These are phyloP conservation scores for Osmerus eperlanus DNA, from an alignment of 2,113 vertebrate genomes.

Conservation along the genomic window DNA sequence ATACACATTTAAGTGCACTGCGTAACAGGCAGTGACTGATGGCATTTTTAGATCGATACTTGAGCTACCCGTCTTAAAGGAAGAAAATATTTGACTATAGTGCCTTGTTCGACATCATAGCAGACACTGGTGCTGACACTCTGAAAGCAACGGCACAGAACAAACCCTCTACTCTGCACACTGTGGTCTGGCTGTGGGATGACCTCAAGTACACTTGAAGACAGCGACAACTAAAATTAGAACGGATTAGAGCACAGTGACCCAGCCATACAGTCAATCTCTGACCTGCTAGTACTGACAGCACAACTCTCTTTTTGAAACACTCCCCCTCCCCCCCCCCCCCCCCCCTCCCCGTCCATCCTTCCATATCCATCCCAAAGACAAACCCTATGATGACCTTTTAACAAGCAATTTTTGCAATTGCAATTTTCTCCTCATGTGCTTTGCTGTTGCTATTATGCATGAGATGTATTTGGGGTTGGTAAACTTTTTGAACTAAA, in stretches of 20 bases:
- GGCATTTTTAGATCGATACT: no score
- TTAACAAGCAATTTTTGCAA: no score
- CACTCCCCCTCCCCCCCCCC: background rate
- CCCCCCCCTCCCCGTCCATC: slow-evolving; percentile 26
- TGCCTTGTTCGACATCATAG: no score
- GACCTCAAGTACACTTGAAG: slow-evolving; percentile 56
- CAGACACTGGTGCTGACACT: no score
- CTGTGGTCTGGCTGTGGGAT: slow-evolving; percentile 44
- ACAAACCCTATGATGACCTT: background rate
- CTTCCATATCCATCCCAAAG: slow-evolving; percentile 30
- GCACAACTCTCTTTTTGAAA: slow-evolving; percentile 38
- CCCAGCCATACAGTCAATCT: slow-evolving; percentile 57
- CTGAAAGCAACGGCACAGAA: background rate
- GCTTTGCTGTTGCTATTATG: no score
- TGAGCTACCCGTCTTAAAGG: no score
- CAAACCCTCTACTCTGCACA: slow-evolving; percentile 29
- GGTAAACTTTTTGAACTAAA: no score
- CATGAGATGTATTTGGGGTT: no score
- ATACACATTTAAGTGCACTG: no score
- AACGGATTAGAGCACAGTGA: slow-evolving; percentile 67
- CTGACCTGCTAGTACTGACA: slow-evolving; percentile 62
- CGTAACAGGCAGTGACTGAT: no score
- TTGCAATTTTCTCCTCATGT: no score
- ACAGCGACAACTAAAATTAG: slow-evolving; percentile 66
- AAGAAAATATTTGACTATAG: no score